Evolutionary conservation across 1,140 invertebrate species (phyloP).

Genomic region (Drosophila sucinea): DNA sequence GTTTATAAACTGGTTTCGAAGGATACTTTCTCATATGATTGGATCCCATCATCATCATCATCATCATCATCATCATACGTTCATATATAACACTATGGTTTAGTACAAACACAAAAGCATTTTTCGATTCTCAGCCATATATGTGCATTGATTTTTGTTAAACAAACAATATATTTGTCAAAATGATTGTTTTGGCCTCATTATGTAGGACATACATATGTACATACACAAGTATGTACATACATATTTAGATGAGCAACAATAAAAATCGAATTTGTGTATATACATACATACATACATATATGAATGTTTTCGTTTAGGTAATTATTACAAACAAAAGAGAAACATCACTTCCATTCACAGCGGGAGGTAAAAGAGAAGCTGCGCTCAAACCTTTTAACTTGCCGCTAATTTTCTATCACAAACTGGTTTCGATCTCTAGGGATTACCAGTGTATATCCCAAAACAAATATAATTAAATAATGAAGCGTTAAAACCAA

Average conservation of each 20-base stretch:
- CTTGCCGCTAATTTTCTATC: constrained; percentile 68
- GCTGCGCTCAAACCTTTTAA: constrained; percentile 54
- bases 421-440: constrained; percentile 67
- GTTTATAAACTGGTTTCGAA: constrained; percentile 2
- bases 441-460: constrained; percentile 56
- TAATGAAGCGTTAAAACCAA: constrained; percentile 69
- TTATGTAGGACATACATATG: background rate
- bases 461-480: constrained; percentile 78
- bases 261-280: constrained; percentile 35
- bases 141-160: background rate
- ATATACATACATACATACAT: background rate
- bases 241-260: constrained; percentile 32
- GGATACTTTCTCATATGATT: background rate
- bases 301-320: constrained; percentile 44
- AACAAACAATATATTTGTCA: constrained; percentile 7
- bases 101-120: too few species aligned
- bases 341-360: constrained; percentile 65
- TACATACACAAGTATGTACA: background rate
- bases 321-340: constrained; percentile 72
- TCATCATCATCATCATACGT: too few species aligned
- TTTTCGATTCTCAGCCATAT: too few species aligned
- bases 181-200: constrained; percentile 6
- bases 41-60: background rate
- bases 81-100: too few species aligned
- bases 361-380: constrained; percentile 54